phyloP scores from a whole-genome alignment of 1,140 invertebrate species.

The Lordiphosa stackelbergi region DNA sequence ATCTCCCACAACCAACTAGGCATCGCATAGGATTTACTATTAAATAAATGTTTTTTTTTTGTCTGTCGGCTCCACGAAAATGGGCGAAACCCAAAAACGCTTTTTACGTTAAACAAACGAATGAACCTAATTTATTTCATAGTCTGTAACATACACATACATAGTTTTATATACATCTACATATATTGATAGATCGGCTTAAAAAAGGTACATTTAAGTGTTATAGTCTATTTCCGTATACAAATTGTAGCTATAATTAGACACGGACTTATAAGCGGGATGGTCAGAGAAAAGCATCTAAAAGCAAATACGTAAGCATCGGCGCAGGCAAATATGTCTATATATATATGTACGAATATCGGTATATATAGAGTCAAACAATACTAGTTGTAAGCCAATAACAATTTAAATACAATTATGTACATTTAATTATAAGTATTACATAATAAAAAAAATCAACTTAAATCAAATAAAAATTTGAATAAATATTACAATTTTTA shows the following conservation, averaged over 20 bases:
- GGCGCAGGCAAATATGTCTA: conserved; percentile 34
- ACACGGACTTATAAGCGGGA: conserved; percentile 42
- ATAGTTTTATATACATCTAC: conserved; percentile 8
- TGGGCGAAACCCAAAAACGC: conserved; percentile 30
- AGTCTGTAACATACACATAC: conserved; percentile 54
- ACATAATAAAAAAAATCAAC: conserved; percentile 43
- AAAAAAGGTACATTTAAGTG: conserved; percentile 20
- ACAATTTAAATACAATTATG: conserved; percentile 53
- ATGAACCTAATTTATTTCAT: conserved; percentile 66
- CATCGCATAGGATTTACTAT: conserved; percentile 35
- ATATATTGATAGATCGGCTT: conserved; percentile 15
- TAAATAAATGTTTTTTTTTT: conserved; percentile 36
- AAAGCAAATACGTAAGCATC: conserved; percentile 51
- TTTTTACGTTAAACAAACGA: conserved; percentile 62
- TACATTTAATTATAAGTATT: conserved; percentile 57
- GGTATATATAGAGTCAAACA: conserved; percentile 29
- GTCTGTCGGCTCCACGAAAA: conserved; percentile 36
- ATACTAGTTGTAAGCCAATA: conserved; percentile 24
- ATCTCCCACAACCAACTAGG: conserved; percentile 41
- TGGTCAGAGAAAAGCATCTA: conserved; percentile 12
- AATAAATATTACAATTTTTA: conserved; percentile 37
- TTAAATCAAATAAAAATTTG: conserved; percentile 63
- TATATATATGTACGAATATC: conserved; percentile 16
- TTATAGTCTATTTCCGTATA: conserved; percentile 54
- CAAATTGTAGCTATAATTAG: conserved; percentile 52